phyloP scores from a whole-genome alignment of 2,888 invertebrate species.

The Peribatodes rhomboidaria region DNA sequence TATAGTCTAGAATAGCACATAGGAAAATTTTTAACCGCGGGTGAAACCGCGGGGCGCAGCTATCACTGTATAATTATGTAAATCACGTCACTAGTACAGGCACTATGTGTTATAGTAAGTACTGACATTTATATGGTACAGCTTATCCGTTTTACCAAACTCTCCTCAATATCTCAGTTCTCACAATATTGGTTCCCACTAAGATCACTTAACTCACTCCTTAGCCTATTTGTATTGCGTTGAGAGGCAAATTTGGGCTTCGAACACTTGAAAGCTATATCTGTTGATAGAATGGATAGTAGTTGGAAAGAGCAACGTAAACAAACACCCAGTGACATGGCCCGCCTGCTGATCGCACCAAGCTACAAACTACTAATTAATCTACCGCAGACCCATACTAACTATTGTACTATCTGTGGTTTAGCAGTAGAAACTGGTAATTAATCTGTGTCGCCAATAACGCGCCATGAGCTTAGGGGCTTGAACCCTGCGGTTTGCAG shows the following conservation, averaged over 20 bases:
- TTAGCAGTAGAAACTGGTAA: background rate
- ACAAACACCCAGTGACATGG: conserved; percentile 61
- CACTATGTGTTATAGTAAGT: too few relatives aligned
- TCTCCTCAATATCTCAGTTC: background rate
- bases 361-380: conserved; percentile 31
- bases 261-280: conserved; percentile 44
- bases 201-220: conserved; percentile 38
- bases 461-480: conserved; percentile 22
- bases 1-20: too few relatives aligned
- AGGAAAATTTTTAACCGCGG: too few relatives aligned
- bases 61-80: too few relatives aligned
- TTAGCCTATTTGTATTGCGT: conserved; percentile 43
- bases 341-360: conserved; percentile 58
- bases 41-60: too few relatives aligned
- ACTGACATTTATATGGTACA: too few relatives aligned
- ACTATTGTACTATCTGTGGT: conserved; percentile 10
- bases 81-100: too few relatives aligned
- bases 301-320: conserved; percentile 63
- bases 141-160: background rate
- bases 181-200: conserved; percentile 41
- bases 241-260: conserved; percentile 29
- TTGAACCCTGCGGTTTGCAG: conserved; percentile 34
- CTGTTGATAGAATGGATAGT: conserved; percentile 72
- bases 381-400: background rate
- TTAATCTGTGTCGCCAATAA: conserved; percentile 19